These are phyloP conservation scores for Alcedo atthis DNA, from an alignment of 2,797 vertebrate species.

Conservation along the genomic window DNA sequence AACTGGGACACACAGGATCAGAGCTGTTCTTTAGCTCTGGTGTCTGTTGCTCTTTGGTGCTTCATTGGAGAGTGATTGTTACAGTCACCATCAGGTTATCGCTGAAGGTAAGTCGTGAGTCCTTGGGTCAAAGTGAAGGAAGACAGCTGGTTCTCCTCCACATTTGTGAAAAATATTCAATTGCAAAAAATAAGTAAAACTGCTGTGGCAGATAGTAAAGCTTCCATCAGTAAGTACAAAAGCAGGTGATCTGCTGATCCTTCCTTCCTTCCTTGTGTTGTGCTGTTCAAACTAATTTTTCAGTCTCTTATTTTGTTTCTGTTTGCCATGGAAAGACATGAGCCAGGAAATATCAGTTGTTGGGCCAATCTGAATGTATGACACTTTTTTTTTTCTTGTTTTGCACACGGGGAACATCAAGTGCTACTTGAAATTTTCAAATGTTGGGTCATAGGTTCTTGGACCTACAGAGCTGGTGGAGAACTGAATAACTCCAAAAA, in stretches of 20 bases:
- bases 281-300: neutral
- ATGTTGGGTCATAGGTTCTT: neutral
- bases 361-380: neutral
- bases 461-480: neutral
- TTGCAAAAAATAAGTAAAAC: neutral
- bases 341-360: neutral
- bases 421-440: neutral
- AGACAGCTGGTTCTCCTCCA: neutral
- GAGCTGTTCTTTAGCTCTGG: slow-evolving; percentile 11
- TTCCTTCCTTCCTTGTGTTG: slow-evolving; percentile 39
- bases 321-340: neutral
- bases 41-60: slow-evolving; percentile 34
- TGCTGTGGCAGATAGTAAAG: slow-evolving; percentile 22
- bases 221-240: slow-evolving; percentile 62
- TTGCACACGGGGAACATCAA: neutral
- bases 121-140: slow-evolving; percentile 11
- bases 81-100: slow-evolving; percentile 20
- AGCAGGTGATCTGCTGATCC: slow-evolving; percentile 3
- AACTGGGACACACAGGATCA: neutral
- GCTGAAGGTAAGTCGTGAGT: slow-evolving; percentile 65
- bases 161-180: neutral
- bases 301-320: slow-evolving; percentile 32
- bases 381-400: neutral
- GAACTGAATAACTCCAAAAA: neutral
- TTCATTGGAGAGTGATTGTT: slow-evolving; percentile 21